Evolutionary conservation across 2,113 vertebrate species (phyloP).

Genomic region (Campylomormyrus numenius): DNA sequence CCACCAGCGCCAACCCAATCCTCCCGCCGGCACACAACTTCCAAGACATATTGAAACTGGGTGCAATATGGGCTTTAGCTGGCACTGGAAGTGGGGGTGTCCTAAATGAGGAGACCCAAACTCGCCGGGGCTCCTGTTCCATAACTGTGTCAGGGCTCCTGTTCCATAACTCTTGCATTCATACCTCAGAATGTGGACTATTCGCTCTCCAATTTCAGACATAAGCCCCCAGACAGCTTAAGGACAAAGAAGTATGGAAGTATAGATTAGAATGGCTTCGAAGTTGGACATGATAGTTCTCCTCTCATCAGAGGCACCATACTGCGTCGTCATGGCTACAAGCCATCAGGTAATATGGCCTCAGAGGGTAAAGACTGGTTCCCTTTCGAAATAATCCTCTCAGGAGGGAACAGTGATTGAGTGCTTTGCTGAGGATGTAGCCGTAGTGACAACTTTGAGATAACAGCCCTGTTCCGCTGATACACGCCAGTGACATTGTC

Average conservation of each 20-base stretch:
- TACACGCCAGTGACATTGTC: conserved; percentile 51
- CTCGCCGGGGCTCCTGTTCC: neutral
- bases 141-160: neutral
- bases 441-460: conserved; percentile 19
- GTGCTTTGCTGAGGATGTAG: neutral
- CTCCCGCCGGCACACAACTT: neutral
- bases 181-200: neutral
- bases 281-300: neutral
- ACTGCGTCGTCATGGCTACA: neutral
- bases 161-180: neutral
- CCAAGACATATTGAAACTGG: neutral
- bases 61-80: neutral
- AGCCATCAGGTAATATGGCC: neutral
- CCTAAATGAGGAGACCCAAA: neutral
- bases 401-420: neutral
- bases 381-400: neutral
- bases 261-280: neutral
- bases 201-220: neutral
- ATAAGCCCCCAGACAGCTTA: neutral
- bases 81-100: neutral
- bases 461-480: conserved; percentile 44
- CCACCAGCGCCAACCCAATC: neutral
- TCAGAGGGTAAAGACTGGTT: neutral
- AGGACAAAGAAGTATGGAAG: neutral
- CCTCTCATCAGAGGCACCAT: neutral